phyloP scores from a whole-genome alignment of 2,797 vertebrate species.

The Pangasius larnaudii region DNA sequence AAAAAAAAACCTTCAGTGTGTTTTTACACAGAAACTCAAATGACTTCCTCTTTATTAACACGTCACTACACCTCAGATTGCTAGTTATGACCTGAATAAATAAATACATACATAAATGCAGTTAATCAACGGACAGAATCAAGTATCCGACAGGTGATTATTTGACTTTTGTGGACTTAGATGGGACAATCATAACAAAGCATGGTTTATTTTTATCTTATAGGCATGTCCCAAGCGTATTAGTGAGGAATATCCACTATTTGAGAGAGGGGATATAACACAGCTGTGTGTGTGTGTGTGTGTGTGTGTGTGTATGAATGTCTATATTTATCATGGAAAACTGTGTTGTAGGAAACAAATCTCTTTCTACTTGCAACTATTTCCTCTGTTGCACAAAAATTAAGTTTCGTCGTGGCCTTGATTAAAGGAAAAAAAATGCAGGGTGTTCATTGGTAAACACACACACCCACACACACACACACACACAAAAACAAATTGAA shows the following conservation, averaged over 20 bases:
- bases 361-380: slow-evolving; percentile 35
- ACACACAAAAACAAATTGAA: neutral
- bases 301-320: neutral
- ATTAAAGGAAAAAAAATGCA: slow-evolving; percentile 67
- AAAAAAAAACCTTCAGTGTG: no score
- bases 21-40: no score
- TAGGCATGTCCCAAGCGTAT: neutral
- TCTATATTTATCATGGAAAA: slow-evolving; percentile 51
- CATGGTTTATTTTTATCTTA: neutral
- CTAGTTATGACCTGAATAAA: neutral
- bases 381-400: slow-evolving; percentile 64
- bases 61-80: neutral
- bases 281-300: slow-evolving; percentile 7
- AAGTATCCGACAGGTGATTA: neutral
- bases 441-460: slow-evolving; percentile 24
- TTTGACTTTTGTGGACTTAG: neutral
- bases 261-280: neutral
- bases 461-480: slow-evolving; percentile 10
- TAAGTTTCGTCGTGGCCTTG: slow-evolving; percentile 58
- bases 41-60: neutral
- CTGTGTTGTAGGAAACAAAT: slow-evolving; percentile 46
- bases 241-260: neutral
- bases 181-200: neutral
- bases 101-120: neutral
- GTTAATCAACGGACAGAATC: neutral